Evolutionary conservation across 2,888 invertebrate species (phyloP), one percentile per base, ranked within the genome.

Genomic region (Xanthorhoe spadicearia): DNA sequence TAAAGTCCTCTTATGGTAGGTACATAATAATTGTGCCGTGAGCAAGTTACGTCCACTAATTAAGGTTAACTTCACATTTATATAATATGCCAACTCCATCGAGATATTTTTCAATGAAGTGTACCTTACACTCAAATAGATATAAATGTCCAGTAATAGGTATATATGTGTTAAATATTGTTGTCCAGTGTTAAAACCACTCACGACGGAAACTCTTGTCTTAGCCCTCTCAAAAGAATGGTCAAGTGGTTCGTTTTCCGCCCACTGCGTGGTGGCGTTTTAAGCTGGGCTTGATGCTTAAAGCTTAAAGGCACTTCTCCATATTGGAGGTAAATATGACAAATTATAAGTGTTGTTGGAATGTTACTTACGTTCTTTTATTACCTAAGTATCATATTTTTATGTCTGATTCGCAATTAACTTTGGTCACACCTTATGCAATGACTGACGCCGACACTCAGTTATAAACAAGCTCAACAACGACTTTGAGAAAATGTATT

Each of bases 211-310:
- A 13, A 15, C 48, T 48, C 23, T 23, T 9, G 48, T 55, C 55
- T 43, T 23, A 15, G 35, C 15, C 15, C 46, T 56, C 46, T 28
- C 8, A 56, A 23, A 43, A 59, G 50, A 38, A 51, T 51, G 58
- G 50, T 38, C 49, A 35, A 59, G 50, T 59, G 51, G 1, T 51
- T 51, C 51, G 19, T 50, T 23, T 35, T n/a, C 8, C 51, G 38
- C 58, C 19, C 17, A 50, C 35, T 48, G 23, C 28, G 15, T 19
- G n/a, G 38, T 18, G 13, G 7, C 9, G 43, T 18, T 19, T 19
- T 38, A 19, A 18, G 38, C 17, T 43, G 9, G 43, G 54, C 38
- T 43, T 43, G 38, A 43, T 38, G 38, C 38, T 10, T 38, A 9
- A 8, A 10, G 10, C 38, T 38, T 38, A 32, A 7, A 32, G 32